Percentiles rank a stretch among this genome's conserved stretches.
Conservation (phyloP, 2,113 vertebrate genomes). For the Columbina picui region DNA sequence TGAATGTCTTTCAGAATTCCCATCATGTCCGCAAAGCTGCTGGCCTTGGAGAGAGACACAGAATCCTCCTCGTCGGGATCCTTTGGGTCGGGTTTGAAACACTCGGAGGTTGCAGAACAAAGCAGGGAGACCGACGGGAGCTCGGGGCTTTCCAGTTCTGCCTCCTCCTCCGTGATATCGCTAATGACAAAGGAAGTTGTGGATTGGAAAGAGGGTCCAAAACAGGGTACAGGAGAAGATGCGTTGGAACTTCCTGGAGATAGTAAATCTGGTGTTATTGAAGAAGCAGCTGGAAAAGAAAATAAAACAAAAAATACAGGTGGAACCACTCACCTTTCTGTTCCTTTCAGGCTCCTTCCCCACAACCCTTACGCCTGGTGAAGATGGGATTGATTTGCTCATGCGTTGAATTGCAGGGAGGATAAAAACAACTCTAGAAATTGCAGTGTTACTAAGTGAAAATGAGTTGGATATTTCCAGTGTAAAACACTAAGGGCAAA, state of each 20-base stretch:
- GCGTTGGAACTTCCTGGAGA: constrained; percentile 93
- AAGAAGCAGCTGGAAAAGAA: constrained; percentile 85
- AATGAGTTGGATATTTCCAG: not conserved
- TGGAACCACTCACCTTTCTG: not conserved
- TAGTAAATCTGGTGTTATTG: constrained; percentile 90
- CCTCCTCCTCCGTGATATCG: constrained; percentile 93
- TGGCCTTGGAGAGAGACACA: constrained; percentile 94
- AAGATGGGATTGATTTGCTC: not conserved
- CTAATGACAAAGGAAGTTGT: constrained; percentile 97
- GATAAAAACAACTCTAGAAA: not conserved
- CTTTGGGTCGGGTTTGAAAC: constrained; percentile 78
- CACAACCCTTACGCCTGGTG: not conserved
- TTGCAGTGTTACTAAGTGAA: not conserved
- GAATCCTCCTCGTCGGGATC: constrained; percentile 93
- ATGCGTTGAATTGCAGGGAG: not conserved
- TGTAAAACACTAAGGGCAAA: not conserved
- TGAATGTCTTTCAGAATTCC: constrained; percentile 98
- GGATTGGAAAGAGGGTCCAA: constrained; percentile 90
- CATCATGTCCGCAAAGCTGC: constrained; percentile 98
- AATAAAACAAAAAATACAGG: not conserved
- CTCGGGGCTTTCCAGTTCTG: constrained; percentile 89
- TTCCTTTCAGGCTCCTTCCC: not conserved
- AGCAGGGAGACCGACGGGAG: constrained; percentile 86
- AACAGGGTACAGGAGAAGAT: constrained; percentile 92
- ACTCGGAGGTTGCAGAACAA: constrained; percentile 88